Evolutionary conservation across 2,113 vertebrate species (phyloP), one percentile per base, ranked within the genome.

Genomic region (Murina feae): DNA sequence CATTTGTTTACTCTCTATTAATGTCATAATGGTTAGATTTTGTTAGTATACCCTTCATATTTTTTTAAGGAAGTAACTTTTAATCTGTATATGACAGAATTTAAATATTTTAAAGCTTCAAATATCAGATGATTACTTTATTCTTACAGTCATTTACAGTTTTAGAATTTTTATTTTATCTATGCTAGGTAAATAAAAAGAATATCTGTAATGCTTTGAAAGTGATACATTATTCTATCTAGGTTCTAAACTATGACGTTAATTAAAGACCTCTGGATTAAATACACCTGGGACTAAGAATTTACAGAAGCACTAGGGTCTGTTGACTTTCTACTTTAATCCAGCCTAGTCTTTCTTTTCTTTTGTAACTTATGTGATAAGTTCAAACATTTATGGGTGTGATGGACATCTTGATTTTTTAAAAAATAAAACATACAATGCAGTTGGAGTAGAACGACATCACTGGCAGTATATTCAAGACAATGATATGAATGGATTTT

Each of bases 81-180:
- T 81, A 83, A 60, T 89, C 18, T 78, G 39, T 37, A 91, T 32
- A 30, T 90, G 20, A 14, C 39, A 97, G 42, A 44, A 89, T 85
- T 51, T 80, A 89, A 86, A 87, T 87, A 81, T 37, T 66, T 83
- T 90, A 72, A 94, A 96, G n/a, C 30, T 92, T 0, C 65, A 85
- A 68, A 74, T 9, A 66, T 76, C 32, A 93, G 16, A 71, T 18
- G 1, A 14, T 86, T n/a, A 91, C 78, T 72, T 89, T 39, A 35
- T 90, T 68, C 20, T 86, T 92, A 68, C 1, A 85, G 37, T 18
- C 25, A n/a, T 92, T 90, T 85, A 55, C 75, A 95, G 28, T 75
- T 90, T 94, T 72, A n/a, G 88, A 82, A 32, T 83, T 2, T 65
- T 78, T 78, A 28, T 42, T 85, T 80, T 78, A 35, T 82, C 32